Base-by-base conservation (phyloP, 1,140 invertebrate species). In the Penaeus indicus region DNA sequence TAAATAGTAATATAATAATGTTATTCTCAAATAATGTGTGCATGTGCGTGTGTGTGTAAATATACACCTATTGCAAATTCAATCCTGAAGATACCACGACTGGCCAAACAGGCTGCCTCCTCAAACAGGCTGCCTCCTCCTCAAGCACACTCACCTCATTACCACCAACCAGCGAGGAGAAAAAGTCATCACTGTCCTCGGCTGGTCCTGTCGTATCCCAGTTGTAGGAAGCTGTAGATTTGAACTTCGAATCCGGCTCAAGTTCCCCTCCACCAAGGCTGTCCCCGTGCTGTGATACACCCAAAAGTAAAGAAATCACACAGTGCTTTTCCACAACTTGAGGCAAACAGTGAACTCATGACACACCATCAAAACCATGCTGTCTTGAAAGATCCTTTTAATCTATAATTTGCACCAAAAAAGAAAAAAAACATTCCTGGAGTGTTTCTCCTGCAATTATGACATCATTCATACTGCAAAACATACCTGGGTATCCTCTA, bases 181-280 rank as follows among this genome's bases (percentile, higher is more conserved):
- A 84, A n/a, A 84, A 84, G 42, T 84, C 82, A n/a, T 84, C 82
- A 47, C 19, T 84, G 38, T 69, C 63, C 32, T 69, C 82, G 22
- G 82, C 27, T n/a, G 32, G 27, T 21, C 54, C 54, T 54, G 63
- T 13, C 4, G 82, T 13, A 25, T 21, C 22, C 61, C 63, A 64
- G 80, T 27, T 42, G 16, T 42, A 42, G 25, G 82, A 13, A 47
- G 62, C 64, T 3, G 27, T 69, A 64, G 63, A 42, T 42, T 25
- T 69, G 32, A 22, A n/a, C 25, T 19, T 42, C 1, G 63, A 1
- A 25, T 69, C 82, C 54, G 22, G 38, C 27, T n/a, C 67, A 32
- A 84, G 64, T 54, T 54, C 22, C 54, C 25, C n/a, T 8, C 82
- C 63, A 64, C 63, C 64, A 47, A 84, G 32, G 62, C 25, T 54